Evolutionary conservation across 2,113 vertebrate genomes (phyloP).

Genomic region (Sinocyclocheilus maitianheensis): DNA sequence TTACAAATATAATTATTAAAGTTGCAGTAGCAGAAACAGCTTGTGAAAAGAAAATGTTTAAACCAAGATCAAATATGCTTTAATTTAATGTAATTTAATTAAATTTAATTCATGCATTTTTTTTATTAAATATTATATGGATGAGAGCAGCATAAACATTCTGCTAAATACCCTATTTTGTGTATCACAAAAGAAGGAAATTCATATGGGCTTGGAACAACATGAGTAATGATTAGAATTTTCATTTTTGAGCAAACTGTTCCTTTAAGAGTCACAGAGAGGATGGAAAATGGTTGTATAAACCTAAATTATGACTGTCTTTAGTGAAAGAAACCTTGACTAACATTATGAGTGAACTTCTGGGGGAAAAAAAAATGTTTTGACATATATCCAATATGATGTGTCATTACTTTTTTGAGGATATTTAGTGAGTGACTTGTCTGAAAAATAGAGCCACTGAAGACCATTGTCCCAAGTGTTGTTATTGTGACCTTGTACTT

Average conservation of each 20-base stretch:
- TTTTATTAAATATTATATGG: background rate
- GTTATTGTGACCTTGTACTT: background rate
- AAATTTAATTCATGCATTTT: background rate
- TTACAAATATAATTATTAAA: background rate
- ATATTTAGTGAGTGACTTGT: background rate
- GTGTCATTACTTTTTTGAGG: background rate
- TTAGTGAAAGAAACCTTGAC: background rate
- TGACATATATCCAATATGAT: background rate
- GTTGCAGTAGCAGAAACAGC: background rate
- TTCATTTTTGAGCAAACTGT: background rate
- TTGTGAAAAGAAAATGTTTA: background rate
- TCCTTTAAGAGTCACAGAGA: background rate
- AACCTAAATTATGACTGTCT: background rate
- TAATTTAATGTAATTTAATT: too few species aligned
- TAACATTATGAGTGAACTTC: slow-evolving; percentile 11
- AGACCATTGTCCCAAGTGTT: background rate
- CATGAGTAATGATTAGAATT: background rate
- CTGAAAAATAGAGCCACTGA: slow-evolving; percentile 9
- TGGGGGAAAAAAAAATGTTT: background rate
- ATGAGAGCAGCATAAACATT: background rate
- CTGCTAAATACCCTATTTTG: too few species aligned
- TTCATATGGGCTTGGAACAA: background rate
- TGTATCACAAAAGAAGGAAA: background rate
- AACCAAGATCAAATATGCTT: background rate
- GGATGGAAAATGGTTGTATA: background rate